Evolutionary conservation across 2,888 invertebrate species (phyloP), one percentile per base, ranked within the genome.

Genomic region (Geotrupes spiniger): DNA sequence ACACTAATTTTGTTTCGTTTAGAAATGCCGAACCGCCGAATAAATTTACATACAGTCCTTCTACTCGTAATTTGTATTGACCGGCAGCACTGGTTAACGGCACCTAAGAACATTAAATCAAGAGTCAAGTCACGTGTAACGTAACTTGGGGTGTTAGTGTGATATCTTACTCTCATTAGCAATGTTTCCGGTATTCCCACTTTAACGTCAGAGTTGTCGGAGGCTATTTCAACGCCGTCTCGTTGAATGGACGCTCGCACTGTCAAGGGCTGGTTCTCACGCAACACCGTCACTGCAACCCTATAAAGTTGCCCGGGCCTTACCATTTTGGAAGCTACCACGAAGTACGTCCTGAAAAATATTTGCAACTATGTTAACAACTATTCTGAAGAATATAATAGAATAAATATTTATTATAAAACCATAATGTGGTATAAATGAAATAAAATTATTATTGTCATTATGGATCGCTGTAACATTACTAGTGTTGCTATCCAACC

Each of bases 221-320:
- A 84, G n/a, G 89, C 82, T 56, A 95, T 82, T 72, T 93, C 93
- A 1, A 94, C 91, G 1, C 92, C 91, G 67, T 94, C 89, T 59
- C 92, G 82, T 53, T 91, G 88, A 55, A 96, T 90, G 41, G 95
- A 90, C 0, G 93, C 89, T 52, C 92, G 80, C 1, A 96, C 86
- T 1, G 87, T 88, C 69, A 96, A 83, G 25, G 90, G 89, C 51
- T 87, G 77, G 42, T 84, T 83, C 4, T 89, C 84, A 65, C 85
- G 81, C 21, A 95, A 75, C 26, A 96, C 85, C 44, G 88, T 89
- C 0, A 91, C 93, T 0, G 89, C 87, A 4, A 95, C 85, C 63
- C 91, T 85, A 71, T 93, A 93, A 45, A 95, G 84, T 64, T 94
- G 90, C 0, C 91, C 92, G 0, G 97, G 96, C 2, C 95, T 81